Evolutionary conservation across 2,797 vertebrate genomes (phyloP).

Genomic region (Cercopithecus neglectus): DNA sequence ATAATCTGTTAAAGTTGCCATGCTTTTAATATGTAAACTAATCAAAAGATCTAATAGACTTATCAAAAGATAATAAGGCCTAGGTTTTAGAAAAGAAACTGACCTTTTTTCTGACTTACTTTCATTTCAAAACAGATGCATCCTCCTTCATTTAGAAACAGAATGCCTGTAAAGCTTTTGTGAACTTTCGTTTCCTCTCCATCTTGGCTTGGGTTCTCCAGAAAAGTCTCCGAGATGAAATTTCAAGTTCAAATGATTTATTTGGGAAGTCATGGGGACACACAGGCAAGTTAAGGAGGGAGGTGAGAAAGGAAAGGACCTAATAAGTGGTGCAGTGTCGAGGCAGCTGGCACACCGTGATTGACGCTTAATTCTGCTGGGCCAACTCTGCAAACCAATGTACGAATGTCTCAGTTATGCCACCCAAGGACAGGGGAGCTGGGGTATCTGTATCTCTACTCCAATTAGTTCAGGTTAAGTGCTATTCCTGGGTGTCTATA

Average conservation of each 20-base stretch:
- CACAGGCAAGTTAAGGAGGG: background rate
- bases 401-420: background rate
- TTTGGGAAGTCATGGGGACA: background rate
- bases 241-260: background rate
- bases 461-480: background rate
- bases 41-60: background rate
- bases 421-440: background rate
- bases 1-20: background rate
- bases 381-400: background rate
- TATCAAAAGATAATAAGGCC: background rate
- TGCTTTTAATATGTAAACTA: background rate
- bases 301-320: background rate
- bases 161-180: background rate
- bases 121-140: constrained; percentile 26
- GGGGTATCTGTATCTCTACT: no score
- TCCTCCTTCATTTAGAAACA: constrained; percentile 19
- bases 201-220: background rate
- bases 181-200: background rate
- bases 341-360: background rate
- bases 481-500: background rate
- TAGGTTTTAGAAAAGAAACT: background rate
- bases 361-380: background rate
- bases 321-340: background rate
- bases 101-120: background rate
- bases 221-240: background rate